A percentile compares a stretch with the other conserved stretches of the same genome.
These are phyloP conservation scores for Gopherus evgoodei DNA, from an alignment of 2,113 vertebrate species.

Conservation along the genomic window DNA sequence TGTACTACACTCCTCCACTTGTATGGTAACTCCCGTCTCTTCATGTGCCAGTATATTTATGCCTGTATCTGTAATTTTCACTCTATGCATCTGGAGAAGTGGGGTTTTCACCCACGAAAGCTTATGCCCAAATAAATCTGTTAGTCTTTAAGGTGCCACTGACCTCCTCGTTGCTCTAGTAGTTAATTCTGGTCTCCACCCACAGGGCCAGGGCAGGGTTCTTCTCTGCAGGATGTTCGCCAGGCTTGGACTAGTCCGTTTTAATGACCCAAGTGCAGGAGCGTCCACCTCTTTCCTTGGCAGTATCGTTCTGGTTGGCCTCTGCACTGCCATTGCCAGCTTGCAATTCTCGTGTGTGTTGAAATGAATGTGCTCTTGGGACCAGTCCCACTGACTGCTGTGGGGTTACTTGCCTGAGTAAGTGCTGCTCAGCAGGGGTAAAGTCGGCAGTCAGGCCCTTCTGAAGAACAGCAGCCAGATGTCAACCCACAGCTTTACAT, in stretches of 20 bases:
- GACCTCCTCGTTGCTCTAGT: neutral
- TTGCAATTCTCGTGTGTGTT: too few relatives aligned
- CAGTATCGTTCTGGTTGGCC: neutral
- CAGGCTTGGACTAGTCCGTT: neutral
- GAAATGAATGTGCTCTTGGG: too few relatives aligned
- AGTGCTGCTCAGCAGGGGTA: neutral
- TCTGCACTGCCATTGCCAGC: neutral
- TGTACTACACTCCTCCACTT: too few relatives aligned
- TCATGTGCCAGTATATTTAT: too few relatives aligned
- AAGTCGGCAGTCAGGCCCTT: neutral
- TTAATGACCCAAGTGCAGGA: rapidly evolving
- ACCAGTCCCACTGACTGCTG: neutral
- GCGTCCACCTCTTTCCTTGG: rapidly evolving
- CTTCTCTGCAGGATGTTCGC: rapidly evolving
- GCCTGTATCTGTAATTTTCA: too few relatives aligned
- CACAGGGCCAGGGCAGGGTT: neutral
- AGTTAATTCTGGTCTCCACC: neutral
- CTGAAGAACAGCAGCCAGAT: neutral
- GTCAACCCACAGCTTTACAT: neutral
- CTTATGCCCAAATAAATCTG: too few relatives aligned
- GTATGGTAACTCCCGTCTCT: too few relatives aligned
- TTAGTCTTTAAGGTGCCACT: too few relatives aligned
- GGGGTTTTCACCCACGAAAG: too few relatives aligned
- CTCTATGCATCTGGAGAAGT: too few relatives aligned
- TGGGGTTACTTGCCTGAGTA: neutral